Evolutionary conservation across 2,113 vertebrate genomes (phyloP).

Genomic region (Oxygymnocypris stewartii): DNA sequence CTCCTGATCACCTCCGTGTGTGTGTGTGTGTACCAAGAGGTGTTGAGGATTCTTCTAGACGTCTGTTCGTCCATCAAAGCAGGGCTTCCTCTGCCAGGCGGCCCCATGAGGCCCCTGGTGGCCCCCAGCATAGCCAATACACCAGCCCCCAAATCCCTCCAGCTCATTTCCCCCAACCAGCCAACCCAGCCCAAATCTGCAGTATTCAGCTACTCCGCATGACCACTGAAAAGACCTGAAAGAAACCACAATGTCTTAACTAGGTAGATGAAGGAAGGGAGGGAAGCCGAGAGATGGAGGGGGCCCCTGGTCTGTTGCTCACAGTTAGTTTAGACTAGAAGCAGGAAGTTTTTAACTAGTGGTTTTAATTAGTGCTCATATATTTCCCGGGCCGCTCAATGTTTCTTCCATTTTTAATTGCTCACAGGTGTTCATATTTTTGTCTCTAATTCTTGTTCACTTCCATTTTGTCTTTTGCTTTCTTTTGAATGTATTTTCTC

Average conservation of each 20-base stretch:
- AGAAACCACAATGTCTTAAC: conserved; percentile 58
- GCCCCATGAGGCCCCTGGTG: conserved; percentile 26
- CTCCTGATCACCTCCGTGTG: conserved; percentile 59
- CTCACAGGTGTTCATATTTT: conserved; percentile 90
- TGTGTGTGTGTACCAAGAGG: conserved; percentile 19
- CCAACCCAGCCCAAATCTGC: conserved; percentile 48
- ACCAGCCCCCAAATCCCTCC: conserved; percentile 30
- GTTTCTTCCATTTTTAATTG: conserved; percentile 92
- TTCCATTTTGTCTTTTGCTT: conserved; percentile 45
- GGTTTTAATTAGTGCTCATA: conserved; percentile 98
- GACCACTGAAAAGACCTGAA: conserved; percentile 54
- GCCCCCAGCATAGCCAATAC: conserved; percentile 19
- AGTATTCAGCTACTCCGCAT: conserved; percentile 52
- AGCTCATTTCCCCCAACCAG: conserved; percentile 11
- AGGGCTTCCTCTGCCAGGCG: not conserved
- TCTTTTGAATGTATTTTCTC: not conserved
- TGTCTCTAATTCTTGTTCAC: conserved; percentile 55
- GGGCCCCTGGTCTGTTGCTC: conserved; percentile 76
- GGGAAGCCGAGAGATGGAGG: conserved; percentile 28
- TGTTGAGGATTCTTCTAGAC: conserved; percentile 17
- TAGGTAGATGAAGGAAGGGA: conserved; percentile 53
- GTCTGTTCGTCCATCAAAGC: conserved; percentile 19
- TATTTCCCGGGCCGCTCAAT: conserved; percentile 93
- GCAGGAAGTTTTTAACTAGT: conserved; percentile 99
- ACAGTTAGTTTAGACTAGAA: conserved; percentile 80